Conservation (phyloP, 1,140 invertebrate genomes). For the Drosophila kepulauana region DNA sequence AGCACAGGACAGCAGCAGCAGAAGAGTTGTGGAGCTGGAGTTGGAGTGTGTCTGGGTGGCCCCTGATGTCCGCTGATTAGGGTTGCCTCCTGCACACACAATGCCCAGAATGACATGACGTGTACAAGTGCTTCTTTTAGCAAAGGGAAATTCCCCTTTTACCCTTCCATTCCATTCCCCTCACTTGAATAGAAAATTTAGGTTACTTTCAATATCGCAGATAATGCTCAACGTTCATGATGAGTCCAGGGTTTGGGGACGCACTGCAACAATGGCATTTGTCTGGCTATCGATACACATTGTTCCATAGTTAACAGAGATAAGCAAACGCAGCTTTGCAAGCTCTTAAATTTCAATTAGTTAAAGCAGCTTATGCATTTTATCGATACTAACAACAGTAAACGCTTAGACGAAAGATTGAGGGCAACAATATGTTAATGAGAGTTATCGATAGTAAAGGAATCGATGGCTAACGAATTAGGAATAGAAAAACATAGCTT, state of each 20-base stretch:
- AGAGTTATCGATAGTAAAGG: no score
- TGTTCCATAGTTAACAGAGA: constrained; percentile 19
- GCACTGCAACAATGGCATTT: background rate
- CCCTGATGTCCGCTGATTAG: constrained; percentile 68
- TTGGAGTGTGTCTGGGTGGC: constrained; percentile 20
- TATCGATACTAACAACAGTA: no score
- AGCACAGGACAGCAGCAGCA: constrained; percentile 37
- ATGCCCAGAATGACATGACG: constrained; percentile 75
- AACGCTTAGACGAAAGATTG: no score
- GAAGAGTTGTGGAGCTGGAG: constrained; percentile 1
- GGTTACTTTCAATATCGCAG: constrained; percentile 61
- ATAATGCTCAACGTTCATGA: constrained; percentile 26
- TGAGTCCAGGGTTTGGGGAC: constrained; percentile 12
- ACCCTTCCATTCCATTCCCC: background rate
- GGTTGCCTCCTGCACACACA: constrained; percentile 56
- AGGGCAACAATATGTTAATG: no score
- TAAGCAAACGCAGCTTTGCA: no score
- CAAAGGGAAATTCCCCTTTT: background rate
- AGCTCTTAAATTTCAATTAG: no score
- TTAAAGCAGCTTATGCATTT: no score
- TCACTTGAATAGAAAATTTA: constrained; percentile 61
- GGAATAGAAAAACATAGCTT: no score
- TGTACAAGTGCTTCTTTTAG: constrained; percentile 65
- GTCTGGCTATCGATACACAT: background rate
- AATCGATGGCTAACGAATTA: no score